These are phyloP conservation scores for Papilio polytes DNA, from an alignment of 1,140 invertebrate species.

Conservation along the genomic window DNA sequence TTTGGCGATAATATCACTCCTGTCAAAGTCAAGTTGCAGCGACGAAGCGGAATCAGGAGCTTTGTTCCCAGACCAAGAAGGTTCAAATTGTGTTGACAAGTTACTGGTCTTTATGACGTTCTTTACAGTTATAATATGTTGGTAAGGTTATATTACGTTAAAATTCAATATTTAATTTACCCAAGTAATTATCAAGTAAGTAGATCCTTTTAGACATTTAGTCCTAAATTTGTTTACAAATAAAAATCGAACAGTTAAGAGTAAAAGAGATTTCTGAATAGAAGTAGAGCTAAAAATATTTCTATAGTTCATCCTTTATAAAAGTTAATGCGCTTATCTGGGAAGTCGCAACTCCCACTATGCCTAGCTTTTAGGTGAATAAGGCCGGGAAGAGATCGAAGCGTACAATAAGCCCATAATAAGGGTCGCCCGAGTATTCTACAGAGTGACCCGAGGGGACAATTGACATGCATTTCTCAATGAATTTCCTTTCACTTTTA, in stretches of 20 bases:
- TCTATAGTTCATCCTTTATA: neutral
- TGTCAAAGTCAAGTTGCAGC: slow-evolving; percentile 67
- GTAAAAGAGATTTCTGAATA: neutral
- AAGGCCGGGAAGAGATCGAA: slow-evolving; percentile 24
- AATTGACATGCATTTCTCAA: slow-evolving; percentile 39
- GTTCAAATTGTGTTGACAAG: slow-evolving; percentile 67
- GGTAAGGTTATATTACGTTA: slow-evolving; percentile 57
- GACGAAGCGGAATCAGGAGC: slow-evolving; percentile 75
- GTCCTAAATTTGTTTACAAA: too few relatives aligned
- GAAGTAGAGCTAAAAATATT: slow-evolving; percentile 11
- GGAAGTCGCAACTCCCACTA: neutral
- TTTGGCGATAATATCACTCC: slow-evolving; percentile 62
- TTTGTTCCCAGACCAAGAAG: slow-evolving; percentile 66
- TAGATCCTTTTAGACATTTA: too few relatives aligned
- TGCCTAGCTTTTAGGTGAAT: slow-evolving; percentile 29
- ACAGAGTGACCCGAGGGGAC: slow-evolving; percentile 29
- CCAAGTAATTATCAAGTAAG: neutral
- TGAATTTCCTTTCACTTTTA: slow-evolving; percentile 32
- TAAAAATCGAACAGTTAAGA: too few relatives aligned
- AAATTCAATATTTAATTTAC: neutral
- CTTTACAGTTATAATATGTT: slow-evolving; percentile 68
- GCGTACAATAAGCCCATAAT: slow-evolving; percentile 32
- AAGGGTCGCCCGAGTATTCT: slow-evolving; percentile 21
- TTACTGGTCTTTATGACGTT: slow-evolving; percentile 62
- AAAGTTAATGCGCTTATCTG: slow-evolving; percentile 33